phyloP scores from a whole-genome alignment of 2,888 invertebrate genomes.

The Ophion ventricosus region DNA sequence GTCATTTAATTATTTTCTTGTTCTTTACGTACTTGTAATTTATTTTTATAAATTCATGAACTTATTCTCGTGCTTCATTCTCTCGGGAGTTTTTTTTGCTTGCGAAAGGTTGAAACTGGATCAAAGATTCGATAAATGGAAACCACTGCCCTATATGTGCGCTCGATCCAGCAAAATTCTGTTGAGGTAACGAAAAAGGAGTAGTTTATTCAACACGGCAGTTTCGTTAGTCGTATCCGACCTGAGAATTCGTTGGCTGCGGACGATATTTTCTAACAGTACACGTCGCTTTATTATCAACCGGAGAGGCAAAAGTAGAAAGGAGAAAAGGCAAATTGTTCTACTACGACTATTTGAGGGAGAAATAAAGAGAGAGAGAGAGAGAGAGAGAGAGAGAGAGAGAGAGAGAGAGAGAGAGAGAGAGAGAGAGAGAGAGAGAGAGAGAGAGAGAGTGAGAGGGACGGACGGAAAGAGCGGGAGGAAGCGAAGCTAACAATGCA shows the following conservation, averaged over 20 bases:
- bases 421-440: slow-evolving; percentile 27
- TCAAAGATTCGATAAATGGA: not conserved
- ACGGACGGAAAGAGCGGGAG: slow-evolving; percentile 31
- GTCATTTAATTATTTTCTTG: not conserved
- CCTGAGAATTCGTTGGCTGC: slow-evolving; percentile 21
- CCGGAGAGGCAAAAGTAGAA: slow-evolving; percentile 48
- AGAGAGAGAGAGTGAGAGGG: slow-evolving; percentile 35
- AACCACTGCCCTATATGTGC: not conserved
- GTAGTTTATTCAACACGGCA: slow-evolving; percentile 5
- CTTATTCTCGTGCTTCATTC: too few relatives aligned
- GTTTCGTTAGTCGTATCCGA: slow-evolving; percentile 17
- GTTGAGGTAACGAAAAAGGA: slow-evolving; percentile 3
- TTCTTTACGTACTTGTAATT: not conserved
- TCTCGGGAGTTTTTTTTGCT: not conserved
- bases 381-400: slow-evolving; percentile 32
- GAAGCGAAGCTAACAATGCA: slow-evolving; percentile 31
- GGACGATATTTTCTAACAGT: slow-evolving; percentile 47
- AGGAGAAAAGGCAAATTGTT: slow-evolving; percentile 58
- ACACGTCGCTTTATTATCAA: slow-evolving; percentile 34
- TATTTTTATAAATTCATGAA: not conserved
- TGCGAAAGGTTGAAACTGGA: not conserved
- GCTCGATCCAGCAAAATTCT: slow-evolving; percentile 5
- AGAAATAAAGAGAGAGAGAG: slow-evolving; percentile 30
- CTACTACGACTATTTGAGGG: slow-evolving; percentile 37
- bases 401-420: slow-evolving; percentile 28